Evolutionary conservation across 1,140 invertebrate genomes (phyloP), one percentile per base, ranked within the genome.

Genomic region (Brachionus rubens): DNA sequence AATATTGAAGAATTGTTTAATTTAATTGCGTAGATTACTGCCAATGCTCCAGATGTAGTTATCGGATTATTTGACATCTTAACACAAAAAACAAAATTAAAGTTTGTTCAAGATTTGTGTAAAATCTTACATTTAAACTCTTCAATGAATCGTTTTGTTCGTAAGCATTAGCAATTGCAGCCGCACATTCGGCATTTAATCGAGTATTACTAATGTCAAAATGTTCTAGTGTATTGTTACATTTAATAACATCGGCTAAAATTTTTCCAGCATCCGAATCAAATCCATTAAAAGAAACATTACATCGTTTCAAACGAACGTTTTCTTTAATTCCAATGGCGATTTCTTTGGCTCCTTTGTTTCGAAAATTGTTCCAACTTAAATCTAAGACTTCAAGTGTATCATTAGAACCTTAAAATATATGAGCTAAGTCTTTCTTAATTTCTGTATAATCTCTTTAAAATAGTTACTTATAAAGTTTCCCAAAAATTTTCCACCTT

Each of bases 31-130:
- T 79, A 80, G 30, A 80, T 81, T 19, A 84, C 47, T 7, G 82
- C 80, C n/a, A 84, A 79, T 46, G 81, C 81, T n/a, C 83, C 83
- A 10, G 80, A 78, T 10, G 83, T 83, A 36, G 81, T 82, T 26
- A 85, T 80, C n/a, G 82, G 80, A 77, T 85, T 85, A 78, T 83
- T 82, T 12, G 82, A 82, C 79, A 84, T 83, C 83, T 84, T 76
- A 40, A 78, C 30, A 46, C 1, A 50, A 77, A 75, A 50, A 24
- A 30, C 24, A 77, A 41, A 12, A 40, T 50, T n/a, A 21, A 12
- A n/a, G 24, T 28, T 33, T 21, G 41, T 59, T 16, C 10, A 26
- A 26, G 12, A 41, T 43, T 16, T 2, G 28, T 12, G 14, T 47
- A 10, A 10, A 76, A 2, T 41, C 16, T 59, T 79, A 85, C 83